Evolutionary conservation across 92 coral and sea anemone species (phyloP), one percentile per base, ranked within the genome.

Genomic region (Bergia puertoricense): DNA sequence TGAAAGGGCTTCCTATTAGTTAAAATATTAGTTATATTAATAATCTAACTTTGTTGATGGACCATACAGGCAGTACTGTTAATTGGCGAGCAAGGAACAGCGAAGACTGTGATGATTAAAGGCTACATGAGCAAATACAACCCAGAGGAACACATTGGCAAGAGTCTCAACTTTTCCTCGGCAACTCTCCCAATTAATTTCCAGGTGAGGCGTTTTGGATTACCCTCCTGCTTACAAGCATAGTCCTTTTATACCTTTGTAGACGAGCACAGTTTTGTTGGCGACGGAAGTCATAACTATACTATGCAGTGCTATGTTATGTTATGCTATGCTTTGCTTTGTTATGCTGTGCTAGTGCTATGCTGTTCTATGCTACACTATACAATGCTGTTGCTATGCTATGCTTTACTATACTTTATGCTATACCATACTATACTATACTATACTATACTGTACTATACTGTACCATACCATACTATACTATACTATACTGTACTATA

Each of bases 31-130:
- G 30, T 30, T 30, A 30, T 38, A 13, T 18, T 20, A 3, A 20
- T 30, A 30, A 30, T 30, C 30, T 30, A 0, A 54, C 59, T 23
- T 8, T 38, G 2, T 30, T 44, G 30, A 7, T 62, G 23, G 14
- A 54, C 40, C 30, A 8, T 81, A 2, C 85, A 95, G 98, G 98
- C 98, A 62, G 98, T 95, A 85, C 89, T 95, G 80, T 90, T 95
- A 18, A 95, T 95, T 72, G 98, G 98, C 1, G 98, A 95, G 80
- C 98, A 95, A 79, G 98, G 98, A 75, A 95, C 98, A 36, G 98
- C 98, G 11, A 95, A 95, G 88, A 95, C 98, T 16, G 98, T 95
- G 86, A 95, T 95, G 98, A 93, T 95, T 82, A 95, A 95, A 86
- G 96, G 98, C 14, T 95, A 95, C 88, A 92, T 95, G 92, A 91